Percentiles rank a stretch among this genome's conserved stretches.
These are phyloP conservation scores for Sebastes vulpes DNA, from an alignment of 2,797 vertebrate genomes.

Conservation along the genomic window DNA sequence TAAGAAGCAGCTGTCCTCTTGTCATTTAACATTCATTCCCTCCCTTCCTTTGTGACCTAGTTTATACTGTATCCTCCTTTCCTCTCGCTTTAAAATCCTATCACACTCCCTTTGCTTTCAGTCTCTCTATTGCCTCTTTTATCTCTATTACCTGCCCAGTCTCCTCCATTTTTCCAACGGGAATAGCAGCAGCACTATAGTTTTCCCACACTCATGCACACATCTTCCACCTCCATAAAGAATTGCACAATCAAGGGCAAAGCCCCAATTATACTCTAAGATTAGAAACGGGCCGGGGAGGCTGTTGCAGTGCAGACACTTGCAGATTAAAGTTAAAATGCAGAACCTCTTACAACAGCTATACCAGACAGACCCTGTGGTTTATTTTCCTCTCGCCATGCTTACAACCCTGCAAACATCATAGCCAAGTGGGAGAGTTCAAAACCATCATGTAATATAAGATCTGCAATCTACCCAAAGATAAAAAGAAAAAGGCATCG, in stretches of 20 bases:
- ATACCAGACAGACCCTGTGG: not conserved
- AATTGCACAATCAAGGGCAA: constrained; percentile 39
- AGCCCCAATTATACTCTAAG: constrained; percentile 31
- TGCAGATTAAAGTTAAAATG: constrained; percentile 46
- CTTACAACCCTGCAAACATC: constrained; percentile 2
- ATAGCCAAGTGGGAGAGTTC: not conserved
- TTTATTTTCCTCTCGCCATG: constrained; percentile 1
- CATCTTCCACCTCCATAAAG: constrained; percentile 5
- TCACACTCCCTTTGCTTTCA: constrained; percentile 18
- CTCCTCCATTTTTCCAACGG: constrained; percentile 11
- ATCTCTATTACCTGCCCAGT: constrained; percentile 29
- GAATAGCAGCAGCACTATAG: constrained; percentile 1
- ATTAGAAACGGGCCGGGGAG: constrained; percentile 17
- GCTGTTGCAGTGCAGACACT: constrained; percentile 16
- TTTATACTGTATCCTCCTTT: constrained; percentile 26
- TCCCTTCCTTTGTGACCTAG: constrained; percentile 48
- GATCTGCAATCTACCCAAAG: not conserved
- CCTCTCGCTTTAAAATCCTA: constrained; percentile 23
- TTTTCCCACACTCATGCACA: constrained; percentile 18
- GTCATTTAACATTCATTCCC: constrained; percentile 47
- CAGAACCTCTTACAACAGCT: constrained; percentile 23
- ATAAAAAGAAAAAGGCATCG: not conserved
- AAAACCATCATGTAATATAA: not conserved
- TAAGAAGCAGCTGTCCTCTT: constrained; percentile 57
- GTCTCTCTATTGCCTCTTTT: constrained; percentile 21